Evolutionary conservation across 2,797 vertebrate species (phyloP).

Genomic region (Amniataba percoides): DNA sequence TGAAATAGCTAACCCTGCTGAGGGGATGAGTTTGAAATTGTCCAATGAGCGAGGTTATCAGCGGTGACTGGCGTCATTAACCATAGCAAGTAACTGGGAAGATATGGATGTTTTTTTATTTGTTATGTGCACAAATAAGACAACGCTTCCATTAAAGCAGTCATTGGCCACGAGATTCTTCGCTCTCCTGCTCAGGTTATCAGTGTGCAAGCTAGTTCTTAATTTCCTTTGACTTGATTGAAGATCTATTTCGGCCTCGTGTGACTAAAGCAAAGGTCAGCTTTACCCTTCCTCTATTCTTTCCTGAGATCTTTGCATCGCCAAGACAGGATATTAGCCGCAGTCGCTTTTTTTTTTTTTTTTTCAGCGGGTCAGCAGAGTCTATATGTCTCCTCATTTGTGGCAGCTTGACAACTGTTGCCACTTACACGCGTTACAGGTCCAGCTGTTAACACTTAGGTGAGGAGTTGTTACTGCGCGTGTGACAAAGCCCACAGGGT

Average conservation of each 20-base stretch:
- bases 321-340: background rate
- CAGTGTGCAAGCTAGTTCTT: too few species aligned
- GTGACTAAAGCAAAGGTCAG: background rate
- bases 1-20: background rate
- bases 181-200: background rate
- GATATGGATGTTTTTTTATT: too few species aligned
- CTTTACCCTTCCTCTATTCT: too few species aligned
- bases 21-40: too few species aligned
- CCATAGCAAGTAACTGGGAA: too few species aligned
- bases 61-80: too few species aligned
- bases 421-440: constrained; percentile 2
- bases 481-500: constrained; percentile 32
- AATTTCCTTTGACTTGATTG: background rate
- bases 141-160: too few species aligned
- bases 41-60: constrained; percentile 2
- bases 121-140: too few species aligned
- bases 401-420: constrained; percentile 51
- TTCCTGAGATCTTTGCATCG: background rate
- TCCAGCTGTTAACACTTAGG: constrained; percentile 36
- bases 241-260: too few species aligned
- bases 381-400: constrained; percentile 30
- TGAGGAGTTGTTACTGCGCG: constrained; percentile 9
- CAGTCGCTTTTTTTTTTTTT: constrained; percentile 29
- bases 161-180: too few species aligned
- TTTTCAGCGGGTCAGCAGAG: constrained; percentile 16